Evolutionary conservation across 2,888 invertebrate genomes (phyloP).

Genomic region (Drosophila niveifrons): DNA sequence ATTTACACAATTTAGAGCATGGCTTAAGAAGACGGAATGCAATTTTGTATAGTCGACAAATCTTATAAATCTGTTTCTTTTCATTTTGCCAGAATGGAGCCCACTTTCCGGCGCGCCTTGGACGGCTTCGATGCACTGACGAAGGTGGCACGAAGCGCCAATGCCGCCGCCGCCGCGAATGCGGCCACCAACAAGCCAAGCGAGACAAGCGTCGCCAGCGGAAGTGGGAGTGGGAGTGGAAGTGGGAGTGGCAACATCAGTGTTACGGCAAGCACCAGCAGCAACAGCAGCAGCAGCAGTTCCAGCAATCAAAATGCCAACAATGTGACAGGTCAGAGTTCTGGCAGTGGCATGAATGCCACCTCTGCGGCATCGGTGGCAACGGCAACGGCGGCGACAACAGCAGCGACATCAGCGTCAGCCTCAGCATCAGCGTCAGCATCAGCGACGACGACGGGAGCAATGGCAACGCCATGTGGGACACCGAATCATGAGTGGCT

Average conservation of each 20-base stretch:
- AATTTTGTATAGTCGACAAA: too few species aligned
- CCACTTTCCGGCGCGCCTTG: conserved; percentile 81
- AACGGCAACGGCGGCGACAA: too few species aligned
- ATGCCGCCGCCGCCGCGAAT: neutral
- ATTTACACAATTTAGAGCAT: too few species aligned
- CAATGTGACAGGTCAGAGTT: conserved; percentile 4
- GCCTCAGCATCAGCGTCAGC: too few species aligned
- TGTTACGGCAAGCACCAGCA: conserved; percentile 25
- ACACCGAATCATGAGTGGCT: conserved; percentile 82
- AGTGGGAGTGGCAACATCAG: conserved; percentile 51
- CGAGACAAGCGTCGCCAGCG: neutral
- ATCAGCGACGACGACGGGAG: too few species aligned
- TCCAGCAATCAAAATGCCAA: conserved; percentile 40
- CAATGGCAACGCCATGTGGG: conserved; percentile 38
- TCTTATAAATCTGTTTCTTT: neutral
- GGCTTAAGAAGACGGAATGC: too few species aligned
- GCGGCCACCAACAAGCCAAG: conserved; percentile 8
- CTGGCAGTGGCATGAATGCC: neutral
- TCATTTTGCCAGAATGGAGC: conserved; percentile 76
- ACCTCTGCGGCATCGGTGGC: conserved; percentile 33
- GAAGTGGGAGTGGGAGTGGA: conserved; percentile 24
- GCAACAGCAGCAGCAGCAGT: conserved; percentile 43
- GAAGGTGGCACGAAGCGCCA: conserved; percentile 61
- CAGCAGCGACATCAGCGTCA: too few species aligned
- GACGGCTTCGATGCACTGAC: conserved; percentile 83